Evolutionary conservation across 2,797 vertebrate genomes (phyloP), one percentile per base, ranked within the genome.

Genomic region (Crax fasciolata): DNA sequence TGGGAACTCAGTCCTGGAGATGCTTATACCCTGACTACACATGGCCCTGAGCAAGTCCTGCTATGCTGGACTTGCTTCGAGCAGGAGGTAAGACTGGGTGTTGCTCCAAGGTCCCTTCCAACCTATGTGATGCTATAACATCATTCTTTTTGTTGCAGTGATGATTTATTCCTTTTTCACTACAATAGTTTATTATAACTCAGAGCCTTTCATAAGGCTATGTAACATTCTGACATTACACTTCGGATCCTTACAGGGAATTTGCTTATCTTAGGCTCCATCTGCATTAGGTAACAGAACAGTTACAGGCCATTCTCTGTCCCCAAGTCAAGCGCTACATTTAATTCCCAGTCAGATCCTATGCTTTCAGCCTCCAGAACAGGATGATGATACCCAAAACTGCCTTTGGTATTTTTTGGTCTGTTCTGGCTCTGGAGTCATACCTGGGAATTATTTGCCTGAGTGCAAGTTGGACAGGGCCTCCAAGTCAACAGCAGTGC

Each of bases 161-260:
- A 78, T 41, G 27, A 68, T 25, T 15, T 19, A 14, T 4, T 57
- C 13, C 15, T 81, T 87, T 70, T 62, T 23, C 51, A 58, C 19
- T 44, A 58, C 24, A 81, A 72, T 75, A 82, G 38, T 30, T 25
- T 58, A 51, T 68, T 73, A 58, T 27, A 83, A 72, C 18, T 74
- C 15, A 35, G 10, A 63, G 78, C 23, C 59, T 78, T 92, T 73
- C 59, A 58, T 55, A 70, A 58, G 35, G 80, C 61, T 84, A 10
- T 58, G 76, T 70, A 74, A 90, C 72, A 89, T 41, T 11, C 77
- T 89, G 87, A 52, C 25, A 27, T 73, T 94, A 66, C 24, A 27
- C 19, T 70, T 90, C 76, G 52, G n/a, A 72, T 54, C n/a, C n/a
- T 90, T 91, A 44, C 14, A 52, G 41, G 9, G 8, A 39, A 18